These are phyloP conservation scores for Chalcosyrphus nemorum DNA, from an alignment of 2,888 invertebrate species.

Conservation along the genomic window DNA sequence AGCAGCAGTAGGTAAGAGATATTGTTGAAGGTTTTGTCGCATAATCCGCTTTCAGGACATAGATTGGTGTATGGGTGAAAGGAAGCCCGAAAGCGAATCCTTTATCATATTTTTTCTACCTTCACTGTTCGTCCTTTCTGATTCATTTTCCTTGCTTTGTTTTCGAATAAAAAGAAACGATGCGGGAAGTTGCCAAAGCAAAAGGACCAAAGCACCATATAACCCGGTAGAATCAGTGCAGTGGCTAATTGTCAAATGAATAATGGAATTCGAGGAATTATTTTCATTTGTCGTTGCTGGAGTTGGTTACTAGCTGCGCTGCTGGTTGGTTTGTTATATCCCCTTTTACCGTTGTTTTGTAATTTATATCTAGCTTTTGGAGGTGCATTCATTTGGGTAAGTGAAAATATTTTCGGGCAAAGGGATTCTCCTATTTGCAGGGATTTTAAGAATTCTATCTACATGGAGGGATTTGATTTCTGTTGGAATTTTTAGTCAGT, in stretches of 20 bases:
- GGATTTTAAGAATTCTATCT: background rate
- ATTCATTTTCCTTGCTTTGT: background rate
- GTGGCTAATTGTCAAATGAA: constrained; percentile 46
- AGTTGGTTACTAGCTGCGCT: background rate
- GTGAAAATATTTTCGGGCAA: constrained; percentile 32
- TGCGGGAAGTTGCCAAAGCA: no score
- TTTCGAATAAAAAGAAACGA: background rate
- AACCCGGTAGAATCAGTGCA: background rate
- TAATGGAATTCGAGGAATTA: constrained; percentile 30
- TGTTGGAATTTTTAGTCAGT: no score
- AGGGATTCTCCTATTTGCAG: background rate
- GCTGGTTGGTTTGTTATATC: background rate
- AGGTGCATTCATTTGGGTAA: constrained; percentile 9
- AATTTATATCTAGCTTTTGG: constrained; percentile 15
- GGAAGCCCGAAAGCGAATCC: background rate
- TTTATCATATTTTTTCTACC: background rate
- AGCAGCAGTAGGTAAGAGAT: constrained; percentile 1
- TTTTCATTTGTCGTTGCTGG: constrained; percentile 20
- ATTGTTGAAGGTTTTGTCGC: constrained; percentile 36
- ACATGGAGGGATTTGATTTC: no score
- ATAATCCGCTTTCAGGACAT: constrained; percentile 5
- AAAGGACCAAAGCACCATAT: background rate
- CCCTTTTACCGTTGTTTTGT: background rate
- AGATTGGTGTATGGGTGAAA: background rate
- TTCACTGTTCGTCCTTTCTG: background rate